Evolutionary conservation across 2,888 invertebrate species (phyloP).

Genomic region (Lasioglossum figueresi): DNA sequence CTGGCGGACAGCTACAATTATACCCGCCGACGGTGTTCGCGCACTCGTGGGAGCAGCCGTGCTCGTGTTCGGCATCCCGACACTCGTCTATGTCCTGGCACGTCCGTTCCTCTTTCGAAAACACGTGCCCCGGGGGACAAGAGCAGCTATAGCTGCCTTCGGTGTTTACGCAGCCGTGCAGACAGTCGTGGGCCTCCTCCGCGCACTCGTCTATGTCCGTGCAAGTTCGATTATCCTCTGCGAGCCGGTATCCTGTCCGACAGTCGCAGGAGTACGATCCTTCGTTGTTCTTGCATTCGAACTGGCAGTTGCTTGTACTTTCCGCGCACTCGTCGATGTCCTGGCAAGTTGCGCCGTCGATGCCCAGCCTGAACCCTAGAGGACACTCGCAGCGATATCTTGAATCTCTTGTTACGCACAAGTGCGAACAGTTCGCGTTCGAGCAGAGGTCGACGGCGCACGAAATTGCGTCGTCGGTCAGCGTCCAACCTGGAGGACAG

Average conservation of each 20-base stretch:
- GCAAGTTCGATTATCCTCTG: slow-evolving; percentile 77
- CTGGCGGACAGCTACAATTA: slow-evolving; percentile 84
- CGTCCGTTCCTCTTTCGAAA: slow-evolving; percentile 59
- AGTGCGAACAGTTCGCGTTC: slow-evolving; percentile 78
- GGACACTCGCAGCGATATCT: slow-evolving; percentile 83
- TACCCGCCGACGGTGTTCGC: slow-evolving; percentile 85
- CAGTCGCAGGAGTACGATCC: slow-evolving; percentile 84
- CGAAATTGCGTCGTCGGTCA: slow-evolving; percentile 80
- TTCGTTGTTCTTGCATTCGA: slow-evolving; percentile 76
- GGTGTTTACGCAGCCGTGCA: slow-evolving; percentile 85
- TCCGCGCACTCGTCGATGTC: slow-evolving; percentile 82
- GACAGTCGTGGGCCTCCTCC: slow-evolving; percentile 84
- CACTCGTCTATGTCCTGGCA: slow-evolving; percentile 85
- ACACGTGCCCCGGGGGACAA: slow-evolving; percentile 83
- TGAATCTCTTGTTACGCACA: slow-evolving; percentile 72
- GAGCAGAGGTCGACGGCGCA: slow-evolving; percentile 71
- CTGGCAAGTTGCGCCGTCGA: slow-evolving; percentile 77
- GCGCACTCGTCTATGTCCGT: slow-evolving; percentile 82
- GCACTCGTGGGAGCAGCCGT: slow-evolving; percentile 83
- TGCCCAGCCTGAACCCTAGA: slow-evolving; percentile 83
- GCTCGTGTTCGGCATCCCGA: slow-evolving; percentile 66
- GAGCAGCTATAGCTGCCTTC: slow-evolving; percentile 86
- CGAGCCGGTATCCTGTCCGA: slow-evolving; percentile 80
- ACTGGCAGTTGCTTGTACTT: slow-evolving; percentile 71
- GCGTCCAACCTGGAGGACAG: slow-evolving; percentile 85